A percentile compares a stretch with the other conserved stretches of the same genome.
Conservation (phyloP, 2,113 vertebrate genomes). For the Dendrocopos noguchii region DNA sequence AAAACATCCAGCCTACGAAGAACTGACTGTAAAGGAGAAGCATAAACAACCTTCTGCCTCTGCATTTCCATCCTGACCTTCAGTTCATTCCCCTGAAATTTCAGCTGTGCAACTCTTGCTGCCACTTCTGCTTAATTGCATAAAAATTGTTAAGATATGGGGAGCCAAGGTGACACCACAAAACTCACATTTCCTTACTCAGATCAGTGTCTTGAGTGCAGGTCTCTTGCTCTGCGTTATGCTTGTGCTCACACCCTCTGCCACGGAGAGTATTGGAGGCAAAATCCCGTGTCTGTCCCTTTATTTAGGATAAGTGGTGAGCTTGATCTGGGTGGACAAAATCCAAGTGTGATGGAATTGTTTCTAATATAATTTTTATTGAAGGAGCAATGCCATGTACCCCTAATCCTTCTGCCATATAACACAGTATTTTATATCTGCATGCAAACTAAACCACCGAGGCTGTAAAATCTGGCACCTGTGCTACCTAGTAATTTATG, state of each 20-base stretch:
- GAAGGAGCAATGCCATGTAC: neutral
- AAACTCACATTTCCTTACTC: neutral
- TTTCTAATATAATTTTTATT: neutral
- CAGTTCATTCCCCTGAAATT: slow-evolving; percentile 46
- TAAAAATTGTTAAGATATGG: neutral
- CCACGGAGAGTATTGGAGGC: neutral
- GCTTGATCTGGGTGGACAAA: neutral
- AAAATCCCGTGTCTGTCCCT: neutral
- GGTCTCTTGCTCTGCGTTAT: neutral
- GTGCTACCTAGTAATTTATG: neutral
- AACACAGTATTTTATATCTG: neutral
- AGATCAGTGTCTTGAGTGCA: neutral
- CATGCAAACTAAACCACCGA: neutral
- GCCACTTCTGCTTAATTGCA: slow-evolving; percentile 37
- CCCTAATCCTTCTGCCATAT: neutral
- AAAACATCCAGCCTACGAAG: slow-evolving; percentile 32
- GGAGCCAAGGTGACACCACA: neutral
- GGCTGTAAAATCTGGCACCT: slow-evolving; percentile 17
- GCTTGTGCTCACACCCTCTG: neutral
- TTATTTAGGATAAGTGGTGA: neutral
- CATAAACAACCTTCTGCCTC: slow-evolving; percentile 59
- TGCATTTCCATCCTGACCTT: slow-evolving; percentile 52
- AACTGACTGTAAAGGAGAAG: slow-evolving; percentile 40
- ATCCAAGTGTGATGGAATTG: neutral
- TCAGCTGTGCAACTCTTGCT: neutral